These are phyloP conservation scores for Zaprionus tsacasi DNA, from an alignment of 1,140 invertebrate species.

Conservation along the genomic window DNA sequence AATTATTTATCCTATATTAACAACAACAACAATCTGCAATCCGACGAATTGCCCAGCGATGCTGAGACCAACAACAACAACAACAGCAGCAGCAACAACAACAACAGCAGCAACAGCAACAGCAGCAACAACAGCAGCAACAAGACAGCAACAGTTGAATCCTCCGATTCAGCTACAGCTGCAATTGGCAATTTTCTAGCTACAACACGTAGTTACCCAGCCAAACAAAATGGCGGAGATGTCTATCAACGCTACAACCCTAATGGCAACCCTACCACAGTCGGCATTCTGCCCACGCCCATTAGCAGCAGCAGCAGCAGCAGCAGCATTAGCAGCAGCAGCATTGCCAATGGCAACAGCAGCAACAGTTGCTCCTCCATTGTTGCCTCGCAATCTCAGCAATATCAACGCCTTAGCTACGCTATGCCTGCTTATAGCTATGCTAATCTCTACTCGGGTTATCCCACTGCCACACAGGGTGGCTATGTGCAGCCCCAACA, in stretches of 20 bases:
- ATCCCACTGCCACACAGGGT: conserved; percentile 48
- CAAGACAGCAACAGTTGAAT: conserved; percentile 21
- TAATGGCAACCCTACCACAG: conserved; percentile 56
- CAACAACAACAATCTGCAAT: conserved; percentile 61
- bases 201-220: conserved; percentile 33
- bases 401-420: conserved; percentile 63
- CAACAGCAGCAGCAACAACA: conserved; percentile 20
- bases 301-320: conserved; percentile 50
- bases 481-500: conserved; percentile 67
- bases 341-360: conserved; percentile 25
- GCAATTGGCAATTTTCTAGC: conserved; percentile 13
- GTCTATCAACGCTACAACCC: conserved; percentile 46
- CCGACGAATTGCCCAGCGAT: conserved; percentile 42
- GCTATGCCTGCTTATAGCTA: conserved; percentile 65
- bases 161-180: conserved; percentile 22
- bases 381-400: conserved; percentile 47
- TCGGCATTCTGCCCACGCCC: conserved; percentile 83
- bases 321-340: conserved; percentile 24
- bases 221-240: conserved; percentile 63
- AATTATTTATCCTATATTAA: conserved; percentile 72
- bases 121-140: too few species aligned
- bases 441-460: conserved; percentile 55
- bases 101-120: conserved; percentile 32
- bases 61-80: conserved; percentile 28
- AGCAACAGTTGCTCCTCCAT: conserved; percentile 40